Conservation (phyloP, 30 jellyfish, hydroid and myxozoan genomes). For the Turritopsis rubra region DNA sequence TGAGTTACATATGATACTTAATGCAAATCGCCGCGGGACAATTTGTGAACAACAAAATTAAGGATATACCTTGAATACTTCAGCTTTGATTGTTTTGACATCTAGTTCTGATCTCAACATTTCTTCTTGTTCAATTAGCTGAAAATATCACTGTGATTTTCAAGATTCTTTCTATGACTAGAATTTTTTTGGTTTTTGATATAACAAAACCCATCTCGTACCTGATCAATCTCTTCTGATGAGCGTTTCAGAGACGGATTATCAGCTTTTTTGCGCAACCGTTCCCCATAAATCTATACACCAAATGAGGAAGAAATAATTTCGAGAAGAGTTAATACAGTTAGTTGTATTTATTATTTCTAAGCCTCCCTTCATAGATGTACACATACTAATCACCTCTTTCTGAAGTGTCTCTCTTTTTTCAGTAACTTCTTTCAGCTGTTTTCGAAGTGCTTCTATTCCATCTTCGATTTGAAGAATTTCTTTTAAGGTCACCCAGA, state of each 20-base stretch:
- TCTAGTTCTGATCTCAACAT: conserved; percentile 55
- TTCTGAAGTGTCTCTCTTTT: not conserved
- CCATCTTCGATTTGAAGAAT: not conserved
- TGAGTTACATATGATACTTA: not conserved
- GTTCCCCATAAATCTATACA: not conserved
- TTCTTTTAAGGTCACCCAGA: not conserved
- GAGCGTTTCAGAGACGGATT: not conserved
- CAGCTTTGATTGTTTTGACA: conserved; percentile 57
- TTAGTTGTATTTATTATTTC: not conserved
- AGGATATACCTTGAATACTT: conserved; percentile 46
- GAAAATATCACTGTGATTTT: not conserved
- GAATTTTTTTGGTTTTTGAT: not conserved
- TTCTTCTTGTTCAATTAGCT: conserved; percentile 40
- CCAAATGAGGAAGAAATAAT: not conserved
- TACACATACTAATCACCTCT: not conserved
- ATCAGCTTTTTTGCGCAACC: not conserved
- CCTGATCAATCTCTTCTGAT: not conserved
- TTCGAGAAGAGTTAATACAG: not conserved
- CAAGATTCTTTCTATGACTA: not conserved
- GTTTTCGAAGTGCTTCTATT: not conserved
- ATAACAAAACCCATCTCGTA: too few relatives aligned
- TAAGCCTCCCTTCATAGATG: not conserved
- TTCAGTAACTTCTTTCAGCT: not conserved
- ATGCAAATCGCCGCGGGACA: not conserved
- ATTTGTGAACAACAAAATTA: not conserved